These are phyloP conservation scores for Rhopilema esculentum DNA, from an alignment of 30 jellyfish, hydroid and myxozoan species.

Conservation along the genomic window DNA sequence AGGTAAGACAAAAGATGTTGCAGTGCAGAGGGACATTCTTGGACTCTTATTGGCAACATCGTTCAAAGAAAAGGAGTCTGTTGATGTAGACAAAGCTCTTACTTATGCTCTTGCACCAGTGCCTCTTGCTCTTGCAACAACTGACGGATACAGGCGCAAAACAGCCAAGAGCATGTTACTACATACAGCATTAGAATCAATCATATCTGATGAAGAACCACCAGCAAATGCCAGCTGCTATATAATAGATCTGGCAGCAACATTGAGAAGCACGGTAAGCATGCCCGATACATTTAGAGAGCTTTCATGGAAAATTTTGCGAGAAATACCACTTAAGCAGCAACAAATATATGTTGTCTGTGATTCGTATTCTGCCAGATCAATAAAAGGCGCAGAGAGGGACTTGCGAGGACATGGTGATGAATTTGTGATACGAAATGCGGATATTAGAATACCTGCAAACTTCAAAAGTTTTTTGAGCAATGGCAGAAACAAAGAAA, in stretches of 20 bases:
- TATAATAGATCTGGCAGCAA: slow-evolving; percentile 14
- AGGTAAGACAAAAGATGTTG: slow-evolving; percentile 20
- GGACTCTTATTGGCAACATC: slow-evolving; percentile 21
- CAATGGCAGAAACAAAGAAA: too few species aligned
- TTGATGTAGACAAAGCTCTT: slow-evolving; percentile 51
- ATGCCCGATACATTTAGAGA: slow-evolving; percentile 24
- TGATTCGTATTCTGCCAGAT: slow-evolving; percentile 2
- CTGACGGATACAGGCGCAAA: slow-evolving; percentile 14
- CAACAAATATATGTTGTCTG: slow-evolving; percentile 5
- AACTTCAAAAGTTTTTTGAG: slow-evolving; percentile 16
- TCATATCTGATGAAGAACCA: not conserved
- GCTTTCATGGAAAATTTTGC: slow-evolving; percentile 10
- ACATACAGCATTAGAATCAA: slow-evolving; percentile 21
- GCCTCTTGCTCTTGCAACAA: slow-evolving; percentile 32
- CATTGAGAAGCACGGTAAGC: not conserved
- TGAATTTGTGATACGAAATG: slow-evolving; percentile 10
- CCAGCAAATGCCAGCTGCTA: slow-evolving; percentile 23
- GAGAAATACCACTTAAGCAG: not conserved
- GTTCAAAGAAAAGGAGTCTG: not conserved
- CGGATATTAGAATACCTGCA: slow-evolving; percentile 24
- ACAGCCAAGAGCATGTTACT: too few species aligned
- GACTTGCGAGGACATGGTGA: slow-evolving; percentile 4
- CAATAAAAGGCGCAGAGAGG: slow-evolving; percentile 27
- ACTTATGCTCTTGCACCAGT: slow-evolving; percentile 41
- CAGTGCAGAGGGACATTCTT: slow-evolving; percentile 33